These are phyloP conservation scores for Choreutis nemorana DNA, from an alignment of 2,888 invertebrate species.

Conservation along the genomic window DNA sequence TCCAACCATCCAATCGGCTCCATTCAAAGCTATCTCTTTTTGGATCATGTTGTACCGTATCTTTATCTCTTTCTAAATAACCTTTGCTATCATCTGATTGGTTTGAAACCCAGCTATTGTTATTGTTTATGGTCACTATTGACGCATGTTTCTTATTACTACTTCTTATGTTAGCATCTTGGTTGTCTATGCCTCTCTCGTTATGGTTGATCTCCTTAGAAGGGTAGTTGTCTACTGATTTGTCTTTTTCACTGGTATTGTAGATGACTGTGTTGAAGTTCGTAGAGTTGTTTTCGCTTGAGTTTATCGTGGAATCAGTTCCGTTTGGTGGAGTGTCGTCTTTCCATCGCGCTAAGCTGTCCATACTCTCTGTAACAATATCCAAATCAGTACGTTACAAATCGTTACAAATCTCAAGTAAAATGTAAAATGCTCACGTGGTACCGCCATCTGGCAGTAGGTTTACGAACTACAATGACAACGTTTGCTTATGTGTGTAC, in stretches of 20 bases:
- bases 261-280: slow-evolving; percentile 59
- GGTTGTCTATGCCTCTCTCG: slow-evolving; percentile 27
- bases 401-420: no score
- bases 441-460: no score
- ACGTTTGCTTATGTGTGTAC: no score
- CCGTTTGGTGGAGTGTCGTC: slow-evolving; percentile 62
- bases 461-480: no score
- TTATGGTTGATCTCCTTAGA: slow-evolving; percentile 28
- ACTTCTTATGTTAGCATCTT: slow-evolving; percentile 34
- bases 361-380: slow-evolving; percentile 51
- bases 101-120: slow-evolving; percentile 57
- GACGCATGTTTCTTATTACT: slow-evolving; percentile 52
- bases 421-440: no score
- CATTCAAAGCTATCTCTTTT: slow-evolving; percentile 66
- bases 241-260: slow-evolving; percentile 36
- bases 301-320: slow-evolving; percentile 46
- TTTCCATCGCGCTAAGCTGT: slow-evolving; percentile 61
- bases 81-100: slow-evolving; percentile 61
- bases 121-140: slow-evolving; percentile 57
- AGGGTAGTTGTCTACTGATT: slow-evolving; percentile 26
- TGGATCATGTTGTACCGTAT: slow-evolving; percentile 50
- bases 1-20: slow-evolving; percentile 74
- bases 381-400: neutral
- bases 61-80: slow-evolving; percentile 54
- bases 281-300: slow-evolving; percentile 43